Percentiles rank a stretch among this genome's conserved stretches.
These are phyloP conservation scores for Oreochromis mossambicus DNA, from an alignment of 2,797 vertebrate genomes.

Conservation along the genomic window DNA sequence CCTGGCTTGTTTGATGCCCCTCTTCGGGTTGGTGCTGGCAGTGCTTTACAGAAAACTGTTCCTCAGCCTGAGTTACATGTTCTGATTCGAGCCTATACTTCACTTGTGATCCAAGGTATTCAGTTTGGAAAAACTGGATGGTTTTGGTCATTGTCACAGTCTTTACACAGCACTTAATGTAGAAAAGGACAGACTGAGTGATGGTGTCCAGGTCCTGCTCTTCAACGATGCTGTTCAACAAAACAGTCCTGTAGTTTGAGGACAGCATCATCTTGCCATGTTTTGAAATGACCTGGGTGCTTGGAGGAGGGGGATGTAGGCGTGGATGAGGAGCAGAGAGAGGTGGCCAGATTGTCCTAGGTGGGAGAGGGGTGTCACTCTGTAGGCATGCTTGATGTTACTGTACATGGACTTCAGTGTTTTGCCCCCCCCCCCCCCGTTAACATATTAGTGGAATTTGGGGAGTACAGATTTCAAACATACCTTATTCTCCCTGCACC, in stretches of 20 bases:
- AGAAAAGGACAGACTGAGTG: too few relatives aligned
- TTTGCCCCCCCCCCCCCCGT: too few relatives aligned
- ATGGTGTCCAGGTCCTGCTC: background rate
- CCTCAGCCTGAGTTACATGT: background rate
- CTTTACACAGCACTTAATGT: background rate
- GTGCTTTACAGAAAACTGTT: background rate
- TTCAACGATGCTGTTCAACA: background rate
- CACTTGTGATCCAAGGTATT: background rate
- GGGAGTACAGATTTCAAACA: background rate
- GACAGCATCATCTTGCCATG: fast-evolving
- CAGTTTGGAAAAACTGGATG: background rate
- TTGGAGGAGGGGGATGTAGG: background rate
- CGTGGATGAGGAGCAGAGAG: background rate
- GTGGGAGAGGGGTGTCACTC: background rate
- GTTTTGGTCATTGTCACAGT: background rate
- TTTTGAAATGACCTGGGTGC: background rate
- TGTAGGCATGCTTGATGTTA: background rate
- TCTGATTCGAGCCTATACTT: background rate
- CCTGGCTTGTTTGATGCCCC: background rate
- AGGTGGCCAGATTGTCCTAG: background rate
- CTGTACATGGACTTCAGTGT: background rate
- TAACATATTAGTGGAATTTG: background rate
- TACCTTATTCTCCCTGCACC: background rate
- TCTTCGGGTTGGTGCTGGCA: background rate
- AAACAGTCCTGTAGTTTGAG: background rate